Evolutionary conservation across 2,113 vertebrate genomes (phyloP).

Genomic region (Lates calcarifer): DNA sequence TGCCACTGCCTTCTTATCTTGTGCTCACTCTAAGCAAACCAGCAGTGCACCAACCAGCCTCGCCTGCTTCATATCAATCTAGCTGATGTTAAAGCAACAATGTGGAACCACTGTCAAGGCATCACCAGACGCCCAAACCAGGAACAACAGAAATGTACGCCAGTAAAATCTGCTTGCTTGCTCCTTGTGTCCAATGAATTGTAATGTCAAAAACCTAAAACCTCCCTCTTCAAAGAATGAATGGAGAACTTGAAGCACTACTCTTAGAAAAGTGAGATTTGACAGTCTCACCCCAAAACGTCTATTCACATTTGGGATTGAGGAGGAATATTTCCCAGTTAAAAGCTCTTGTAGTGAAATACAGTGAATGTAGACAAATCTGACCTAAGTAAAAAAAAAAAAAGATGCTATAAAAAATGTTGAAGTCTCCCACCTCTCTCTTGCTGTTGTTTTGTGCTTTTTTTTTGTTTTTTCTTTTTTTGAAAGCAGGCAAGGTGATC

Average conservation of each 20-base stretch:
- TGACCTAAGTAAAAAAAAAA: slow-evolving; percentile 47
- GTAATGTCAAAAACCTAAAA: slow-evolving; percentile 18
- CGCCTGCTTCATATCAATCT: slow-evolving; percentile 60
- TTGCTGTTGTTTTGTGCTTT: slow-evolving; percentile 37
- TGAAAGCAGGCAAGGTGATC: slow-evolving; percentile 63
- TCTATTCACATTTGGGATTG: slow-evolving; percentile 36
- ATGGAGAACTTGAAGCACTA: slow-evolving; percentile 3
- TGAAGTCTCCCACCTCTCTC: slow-evolving; percentile 15
- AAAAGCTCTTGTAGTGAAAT: slow-evolving; percentile 16
- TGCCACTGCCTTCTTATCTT: slow-evolving; percentile 56
- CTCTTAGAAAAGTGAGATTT: slow-evolving; percentile 26
- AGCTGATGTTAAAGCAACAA: slow-evolving; percentile 58
- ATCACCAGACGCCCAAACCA: slow-evolving; percentile 46
- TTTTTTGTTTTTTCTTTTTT: slow-evolving; percentile 26
- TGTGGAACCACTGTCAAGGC: slow-evolving; percentile 61
- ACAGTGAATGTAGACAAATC: slow-evolving; percentile 27
- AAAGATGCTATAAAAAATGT: slow-evolving; percentile 21
- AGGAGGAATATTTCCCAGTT: slow-evolving; percentile 30
- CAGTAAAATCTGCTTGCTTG: slow-evolving; percentile 36
- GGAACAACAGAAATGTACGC: slow-evolving; percentile 38
- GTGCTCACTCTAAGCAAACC: slow-evolving; percentile 54
- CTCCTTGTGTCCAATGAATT: slow-evolving; percentile 27
- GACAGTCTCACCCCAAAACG: slow-evolving; percentile 31
- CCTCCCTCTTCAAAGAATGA: slow-evolving; percentile 16
- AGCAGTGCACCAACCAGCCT: slow-evolving; percentile 31